These are phyloP conservation scores for Polydrusus tereticollis DNA, from an alignment of 2,888 invertebrate species.

Conservation along the genomic window DNA sequence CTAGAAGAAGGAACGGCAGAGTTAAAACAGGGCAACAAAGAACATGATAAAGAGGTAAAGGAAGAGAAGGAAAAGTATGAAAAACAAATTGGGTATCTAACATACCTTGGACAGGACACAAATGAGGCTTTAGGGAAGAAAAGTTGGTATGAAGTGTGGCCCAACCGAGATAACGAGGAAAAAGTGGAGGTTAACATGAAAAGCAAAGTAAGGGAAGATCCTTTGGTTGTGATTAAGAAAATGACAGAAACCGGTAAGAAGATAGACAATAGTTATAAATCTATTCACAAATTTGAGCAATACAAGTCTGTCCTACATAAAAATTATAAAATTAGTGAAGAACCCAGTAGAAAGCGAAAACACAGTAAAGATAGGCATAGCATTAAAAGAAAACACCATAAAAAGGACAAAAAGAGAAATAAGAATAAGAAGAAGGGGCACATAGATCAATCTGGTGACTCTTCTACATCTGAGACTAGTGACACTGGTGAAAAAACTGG, in stretches of 20 bases:
- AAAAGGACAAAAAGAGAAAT: constrained; percentile 63
- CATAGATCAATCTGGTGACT: constrained; percentile 47
- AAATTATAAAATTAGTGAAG: constrained; percentile 1
- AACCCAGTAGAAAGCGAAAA: constrained; percentile 4
- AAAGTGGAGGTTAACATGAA: constrained; percentile 76
- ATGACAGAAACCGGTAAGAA: constrained; percentile 61
- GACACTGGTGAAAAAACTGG: constrained; percentile 1
- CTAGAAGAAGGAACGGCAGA: constrained; percentile 80
- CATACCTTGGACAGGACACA: constrained; percentile 94
- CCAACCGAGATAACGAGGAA: constrained; percentile 70
- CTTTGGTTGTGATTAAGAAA: constrained; percentile 78
- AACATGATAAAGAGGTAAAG: constrained; percentile 90
- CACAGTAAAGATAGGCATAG: constrained; percentile 11
- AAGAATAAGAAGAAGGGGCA: constrained; percentile 59
- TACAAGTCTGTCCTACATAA: constrained; percentile 38
- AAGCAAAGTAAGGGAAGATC: constrained; percentile 79
- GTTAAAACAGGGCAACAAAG: constrained; percentile 79
- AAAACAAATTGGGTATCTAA: constrained; percentile 96
- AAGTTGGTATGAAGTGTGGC: constrained; percentile 90
- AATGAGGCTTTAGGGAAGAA: constrained; percentile 86
- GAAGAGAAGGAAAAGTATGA: constrained; percentile 96
- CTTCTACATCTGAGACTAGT: constrained; percentile 41
- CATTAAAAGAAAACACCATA: constrained; percentile 68
- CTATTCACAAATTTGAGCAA: constrained; percentile 52
- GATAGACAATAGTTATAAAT: constrained; percentile 42